These are phyloP conservation scores for Larimichthys polyactis DNA, from an alignment of 2,113 vertebrate genomes.

Conservation along the genomic window DNA sequence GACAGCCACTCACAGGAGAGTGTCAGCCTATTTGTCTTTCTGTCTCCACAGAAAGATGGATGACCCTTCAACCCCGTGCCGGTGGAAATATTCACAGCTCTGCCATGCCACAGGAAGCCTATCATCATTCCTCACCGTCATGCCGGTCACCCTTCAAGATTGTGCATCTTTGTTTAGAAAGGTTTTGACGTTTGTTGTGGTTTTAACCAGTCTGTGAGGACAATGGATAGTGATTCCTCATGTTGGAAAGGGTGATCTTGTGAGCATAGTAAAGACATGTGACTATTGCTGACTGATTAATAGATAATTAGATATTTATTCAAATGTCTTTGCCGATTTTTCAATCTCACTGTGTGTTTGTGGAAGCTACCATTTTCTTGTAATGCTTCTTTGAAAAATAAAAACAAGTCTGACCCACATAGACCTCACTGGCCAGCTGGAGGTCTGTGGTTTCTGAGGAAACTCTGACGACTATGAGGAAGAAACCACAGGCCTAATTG, in stretches of 20 bases:
- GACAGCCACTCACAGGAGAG: slow-evolving; percentile 80
- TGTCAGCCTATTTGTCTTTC: slow-evolving; percentile 83
- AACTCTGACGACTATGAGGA: no score
- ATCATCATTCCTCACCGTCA: slow-evolving; percentile 60
- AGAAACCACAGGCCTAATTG: no score
- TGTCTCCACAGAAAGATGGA: slow-evolving; percentile 81
- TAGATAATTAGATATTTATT: background rate
- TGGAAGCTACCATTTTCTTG: background rate
- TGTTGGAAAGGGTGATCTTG: background rate
- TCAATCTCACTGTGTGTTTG: background rate
- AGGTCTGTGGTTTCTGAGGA: no score
- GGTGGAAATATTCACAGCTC: slow-evolving; percentile 68
- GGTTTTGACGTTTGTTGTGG: slow-evolving; percentile 18
- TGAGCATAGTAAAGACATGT: background rate
- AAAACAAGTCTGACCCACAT: background rate
- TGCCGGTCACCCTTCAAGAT: slow-evolving; percentile 48
- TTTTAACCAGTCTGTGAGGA: slow-evolving; percentile 20
- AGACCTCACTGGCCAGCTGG: background rate
- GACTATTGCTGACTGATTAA: background rate
- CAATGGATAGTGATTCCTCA: slow-evolving; percentile 5
- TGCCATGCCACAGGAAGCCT: slow-evolving; percentile 51
- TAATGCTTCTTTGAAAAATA: background rate
- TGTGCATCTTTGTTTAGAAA: slow-evolving; percentile 42
- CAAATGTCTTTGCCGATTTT: background rate
- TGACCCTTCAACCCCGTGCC: slow-evolving; percentile 70